Evolutionary conservation across 2,797 vertebrate genomes (phyloP).

Genomic region (Uromys caudimaculatus): DNA sequence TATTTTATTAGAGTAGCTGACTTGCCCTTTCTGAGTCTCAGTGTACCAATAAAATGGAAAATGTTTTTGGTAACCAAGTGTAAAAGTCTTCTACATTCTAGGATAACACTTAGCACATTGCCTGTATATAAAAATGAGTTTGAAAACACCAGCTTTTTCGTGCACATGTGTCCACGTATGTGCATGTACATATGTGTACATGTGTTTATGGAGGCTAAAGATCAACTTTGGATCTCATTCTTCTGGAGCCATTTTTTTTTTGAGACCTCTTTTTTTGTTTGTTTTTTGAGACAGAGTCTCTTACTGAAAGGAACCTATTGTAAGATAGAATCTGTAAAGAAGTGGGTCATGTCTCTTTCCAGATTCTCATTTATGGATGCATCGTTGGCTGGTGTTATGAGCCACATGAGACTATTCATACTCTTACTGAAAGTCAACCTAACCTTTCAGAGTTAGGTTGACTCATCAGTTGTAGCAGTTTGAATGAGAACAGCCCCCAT

Average conservation of each 20-base stretch:
- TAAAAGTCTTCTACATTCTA: not conserved
- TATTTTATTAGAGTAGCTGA: constrained; percentile 13
- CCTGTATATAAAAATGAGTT: not conserved
- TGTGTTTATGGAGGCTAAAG: not conserved
- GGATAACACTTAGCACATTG: not conserved
- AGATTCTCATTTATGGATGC: not conserved
- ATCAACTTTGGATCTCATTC: not conserved
- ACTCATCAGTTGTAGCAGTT: not conserved
- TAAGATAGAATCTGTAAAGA: not conserved
- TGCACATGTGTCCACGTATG: not conserved
- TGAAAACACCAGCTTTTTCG: not conserved
- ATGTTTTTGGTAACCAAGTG: not conserved
- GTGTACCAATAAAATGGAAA: not conserved
- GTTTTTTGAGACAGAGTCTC: too few species aligned
- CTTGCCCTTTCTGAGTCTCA: not conserved
- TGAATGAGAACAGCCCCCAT: not conserved
- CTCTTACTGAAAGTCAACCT: too few species aligned
- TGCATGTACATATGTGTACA: not conserved
- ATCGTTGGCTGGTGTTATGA: not conserved
- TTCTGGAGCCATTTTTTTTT: not conserved
- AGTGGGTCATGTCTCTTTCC: not conserved
- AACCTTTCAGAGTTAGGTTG: not conserved
- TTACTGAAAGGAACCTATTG: not conserved
- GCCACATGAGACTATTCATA: not conserved
- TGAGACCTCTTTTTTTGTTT: too few species aligned